Base-by-base conservation (phyloP, 2,797 vertebrate species). In the Ibycter americanus region DNA sequence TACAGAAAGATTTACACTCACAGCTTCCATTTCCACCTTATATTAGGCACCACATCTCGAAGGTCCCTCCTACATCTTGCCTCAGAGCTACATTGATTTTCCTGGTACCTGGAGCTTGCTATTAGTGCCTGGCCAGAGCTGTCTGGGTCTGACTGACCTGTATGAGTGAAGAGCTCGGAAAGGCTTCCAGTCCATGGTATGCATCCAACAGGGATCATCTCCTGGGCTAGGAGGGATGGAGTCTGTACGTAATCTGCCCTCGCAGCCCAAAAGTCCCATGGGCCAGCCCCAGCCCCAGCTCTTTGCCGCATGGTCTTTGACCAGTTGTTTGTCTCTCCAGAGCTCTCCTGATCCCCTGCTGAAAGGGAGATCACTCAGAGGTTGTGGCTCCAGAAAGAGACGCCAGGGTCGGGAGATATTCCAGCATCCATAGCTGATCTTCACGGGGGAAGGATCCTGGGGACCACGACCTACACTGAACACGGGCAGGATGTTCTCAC, bases 121-220 rank as follows among this genome's bases (percentile, higher is more conserved):
- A 11, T 44, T 44, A n/a, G 14, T 29, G 74, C 27, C n/a, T 34
- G 36, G 10, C n/a, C 54, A 54, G 58, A 58, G 25, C 10, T 44
- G 12, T 38, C 51, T 68, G 42, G 17, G 9, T 18, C 40, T 6
- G 0, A 12, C 29, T 16, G 58, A 42, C 5, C 40, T 12, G 0
- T 7, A 7, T 4, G 19, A 63, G 61, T 32, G 29, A 72, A 73
- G 72, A 88, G 42, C 42, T 68, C 5, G 4, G 20, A 8, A 5
- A 49, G 8, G 18, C 29, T 74, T 63, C 67, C 66, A 96, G 8
- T 11, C 55, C 19, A 5, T 4, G 2, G 21, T 0, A 20, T 5
- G 6, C 3, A 0, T 21, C 26, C 58, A 38, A 22, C 16, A 12
- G 79, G 78, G 19, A n/a, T 9, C 4, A 2, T 21, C 20, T 31